Conservation (phyloP, 2,797 vertebrate species). For the Chrysocyon brachyurus region DNA sequence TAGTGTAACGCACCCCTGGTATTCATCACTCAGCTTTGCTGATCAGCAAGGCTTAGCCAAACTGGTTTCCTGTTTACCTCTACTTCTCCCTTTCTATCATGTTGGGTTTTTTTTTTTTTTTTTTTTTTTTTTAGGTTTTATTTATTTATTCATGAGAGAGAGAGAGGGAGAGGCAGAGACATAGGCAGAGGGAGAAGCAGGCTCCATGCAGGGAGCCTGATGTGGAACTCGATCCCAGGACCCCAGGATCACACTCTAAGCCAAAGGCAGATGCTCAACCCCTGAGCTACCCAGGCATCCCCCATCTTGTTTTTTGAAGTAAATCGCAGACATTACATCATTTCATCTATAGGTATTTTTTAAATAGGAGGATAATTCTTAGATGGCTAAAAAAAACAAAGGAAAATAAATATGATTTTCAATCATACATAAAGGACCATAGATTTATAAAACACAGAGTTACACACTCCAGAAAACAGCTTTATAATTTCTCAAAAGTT, state of each 20-base stretch:
- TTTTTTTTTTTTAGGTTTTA: too few species aligned
- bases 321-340: background rate
- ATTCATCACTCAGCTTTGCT: rapidly evolving
- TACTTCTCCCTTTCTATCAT: background rate
- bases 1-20: background rate
- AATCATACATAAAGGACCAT: background rate
- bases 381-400: background rate
- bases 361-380: background rate
- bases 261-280: too few species aligned
- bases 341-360: background rate
- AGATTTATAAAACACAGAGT: background rate
- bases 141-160: too few species aligned
- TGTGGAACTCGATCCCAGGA: too few species aligned
- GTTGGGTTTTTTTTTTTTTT: background rate
- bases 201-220: too few species aligned
- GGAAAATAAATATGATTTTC: background rate
- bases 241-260: too few species aligned
- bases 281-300: too few species aligned
- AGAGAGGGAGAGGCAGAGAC: too few species aligned
- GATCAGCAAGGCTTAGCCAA: rapidly evolving
- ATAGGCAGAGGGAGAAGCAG: too few species aligned
- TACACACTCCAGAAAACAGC: background rate
- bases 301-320: background rate
- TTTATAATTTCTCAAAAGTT: constrained; percentile 1
- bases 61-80: background rate